Base-by-base conservation (phyloP, 2,888 invertebrate genomes). In the Philopedon plagiatum region DNA sequence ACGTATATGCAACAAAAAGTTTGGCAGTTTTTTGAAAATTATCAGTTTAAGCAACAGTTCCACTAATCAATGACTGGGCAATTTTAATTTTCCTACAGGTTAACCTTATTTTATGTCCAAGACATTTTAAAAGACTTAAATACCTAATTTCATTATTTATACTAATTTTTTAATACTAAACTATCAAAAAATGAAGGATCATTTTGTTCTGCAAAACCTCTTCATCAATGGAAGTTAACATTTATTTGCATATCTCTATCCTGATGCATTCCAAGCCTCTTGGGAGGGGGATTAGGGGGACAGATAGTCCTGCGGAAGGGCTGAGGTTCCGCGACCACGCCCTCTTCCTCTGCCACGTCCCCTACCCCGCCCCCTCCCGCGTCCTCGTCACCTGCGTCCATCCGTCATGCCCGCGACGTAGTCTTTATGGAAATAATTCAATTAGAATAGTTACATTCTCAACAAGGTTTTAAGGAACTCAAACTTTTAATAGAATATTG, bases 321-420 rank as follows among this genome's bases (percentile, higher is more conserved):
- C 34, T 76, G 86, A 73, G 54, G 71, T 86, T 79, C 88, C 87
- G 76, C 88, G 87, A 87, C 92, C 92, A 87, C 93, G 91, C 84
- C 93, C 93, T 88, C 93, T 90, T 87, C 93, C 93, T 86, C 93
- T 90, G 81, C 93, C 93, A 88, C 93, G 87, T 84, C 90, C 89
- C 84, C 90, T 87, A 83, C 90, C 89, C 81, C 90, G 91, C 90
- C 93, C 93, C 92, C 93, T 92, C 91, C 93, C 93, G 87, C 93
- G 91, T 89, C 93, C 93, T 89, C 93, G 93, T 93, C 93, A 93
- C 92, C 93, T 93, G 79, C 93, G 87, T 84, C 93, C 92, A 85
- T 94, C 94, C 62, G 93, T 92, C 89, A 95, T 89, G 69, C 95
- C 91, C 86, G 88, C 87, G 51, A 74, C 71, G 63, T 71, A 71